Conservation (phyloP, 1,140 invertebrate species). For the Ceratosolen fusciceps region DNA sequence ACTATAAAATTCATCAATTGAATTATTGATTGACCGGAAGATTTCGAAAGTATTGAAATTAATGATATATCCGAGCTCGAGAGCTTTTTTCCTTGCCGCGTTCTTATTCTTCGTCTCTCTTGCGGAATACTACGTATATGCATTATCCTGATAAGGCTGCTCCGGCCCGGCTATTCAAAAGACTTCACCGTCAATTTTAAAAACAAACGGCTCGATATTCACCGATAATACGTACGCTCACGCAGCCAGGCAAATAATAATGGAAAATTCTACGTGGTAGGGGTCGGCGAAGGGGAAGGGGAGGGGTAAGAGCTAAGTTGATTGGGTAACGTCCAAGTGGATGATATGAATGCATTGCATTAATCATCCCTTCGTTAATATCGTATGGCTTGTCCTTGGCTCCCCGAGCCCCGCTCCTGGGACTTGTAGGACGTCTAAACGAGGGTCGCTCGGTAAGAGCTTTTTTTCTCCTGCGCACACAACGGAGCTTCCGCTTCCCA, state of each 20-base stretch:
- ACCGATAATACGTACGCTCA: too few species aligned
- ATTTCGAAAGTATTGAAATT: not conserved
- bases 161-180: not conserved
- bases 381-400: not conserved
- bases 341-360: not conserved
- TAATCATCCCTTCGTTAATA: not conserved
- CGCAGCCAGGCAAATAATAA: too few species aligned
- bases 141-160: not conserved
- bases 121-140: not conserved
- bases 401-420: not conserved
- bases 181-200: not conserved
- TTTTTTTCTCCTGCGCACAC: slow-evolving; percentile 14
- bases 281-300: too few species aligned
- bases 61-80: not conserved
- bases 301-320: too few species aligned
- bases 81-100: not conserved
- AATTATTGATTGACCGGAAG: not conserved
- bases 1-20: not conserved
- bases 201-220: not conserved
- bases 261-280: too few species aligned
- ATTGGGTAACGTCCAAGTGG: too few species aligned
- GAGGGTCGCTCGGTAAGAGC: not conserved
- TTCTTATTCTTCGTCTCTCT: not conserved
- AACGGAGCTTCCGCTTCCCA: slow-evolving; percentile 19
- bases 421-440: not conserved